These are phyloP conservation scores for Lepidurus arcticus DNA, from an alignment of 1,140 invertebrate genomes.

Conservation along the genomic window DNA sequence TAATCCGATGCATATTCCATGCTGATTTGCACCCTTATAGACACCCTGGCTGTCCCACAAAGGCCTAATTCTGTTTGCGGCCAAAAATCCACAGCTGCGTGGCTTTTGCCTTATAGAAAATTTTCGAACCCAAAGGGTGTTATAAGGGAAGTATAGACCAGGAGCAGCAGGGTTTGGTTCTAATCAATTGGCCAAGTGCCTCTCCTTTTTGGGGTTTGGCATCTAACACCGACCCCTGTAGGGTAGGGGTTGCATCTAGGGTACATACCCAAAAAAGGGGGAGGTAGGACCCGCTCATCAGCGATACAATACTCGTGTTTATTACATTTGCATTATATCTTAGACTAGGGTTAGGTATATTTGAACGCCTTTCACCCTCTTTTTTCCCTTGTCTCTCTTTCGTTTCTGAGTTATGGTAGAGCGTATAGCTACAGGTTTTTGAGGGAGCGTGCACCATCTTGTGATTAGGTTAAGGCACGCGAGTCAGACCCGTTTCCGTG, in stretches of 20 bases:
- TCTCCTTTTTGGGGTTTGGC: not conserved
- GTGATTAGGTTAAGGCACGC: not conserved
- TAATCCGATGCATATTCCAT: constrained; percentile 18
- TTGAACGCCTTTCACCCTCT: not conserved
- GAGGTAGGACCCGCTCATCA: constrained; percentile 13
- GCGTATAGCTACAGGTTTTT: not conserved
- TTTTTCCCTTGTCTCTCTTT: not conserved
- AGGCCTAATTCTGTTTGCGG: constrained; percentile 10
- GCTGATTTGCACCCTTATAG: constrained; percentile 18
- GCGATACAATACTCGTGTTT: constrained; percentile 19
- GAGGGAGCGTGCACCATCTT: not conserved
- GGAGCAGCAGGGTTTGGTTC: not conserved
- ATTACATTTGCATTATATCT: constrained; percentile 11
- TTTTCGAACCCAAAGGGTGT: not conserved
- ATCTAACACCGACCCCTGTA: not conserved
- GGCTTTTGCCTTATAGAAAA: not conserved
- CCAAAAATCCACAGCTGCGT: constrained; percentile 17
- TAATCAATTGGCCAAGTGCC: constrained; percentile 21
- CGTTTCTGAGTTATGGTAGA: not conserved
- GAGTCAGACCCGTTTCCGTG: not conserved
- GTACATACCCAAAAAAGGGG: not conserved
- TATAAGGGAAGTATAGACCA: not conserved
- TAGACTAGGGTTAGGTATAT: constrained; percentile 2
- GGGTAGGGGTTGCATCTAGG: not conserved
- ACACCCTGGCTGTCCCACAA: not conserved